Conservation (phyloP, 1,140 invertebrate species). For the Doryteuthis pealeii region DNA sequence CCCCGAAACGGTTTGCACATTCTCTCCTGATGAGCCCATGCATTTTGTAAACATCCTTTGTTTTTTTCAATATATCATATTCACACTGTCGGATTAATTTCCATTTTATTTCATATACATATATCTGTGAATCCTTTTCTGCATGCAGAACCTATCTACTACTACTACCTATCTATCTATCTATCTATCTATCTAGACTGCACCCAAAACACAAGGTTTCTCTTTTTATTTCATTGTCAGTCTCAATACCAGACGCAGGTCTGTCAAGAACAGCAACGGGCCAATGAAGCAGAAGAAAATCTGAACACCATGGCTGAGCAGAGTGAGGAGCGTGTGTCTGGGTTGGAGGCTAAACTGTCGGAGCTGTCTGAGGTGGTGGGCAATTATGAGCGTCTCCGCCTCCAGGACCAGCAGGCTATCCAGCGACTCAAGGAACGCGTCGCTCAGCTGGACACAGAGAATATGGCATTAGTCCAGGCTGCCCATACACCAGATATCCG, state of each 20-base stretch:
- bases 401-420: slow-evolving; percentile 76
- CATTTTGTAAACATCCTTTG: too few relatives aligned
- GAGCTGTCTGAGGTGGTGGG: slow-evolving; percentile 80
- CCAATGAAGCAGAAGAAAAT: slow-evolving; percentile 51
- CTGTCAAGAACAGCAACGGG: slow-evolving; percentile 52
- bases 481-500: slow-evolving; percentile 27
- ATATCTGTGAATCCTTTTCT: too few relatives aligned
- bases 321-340: slow-evolving; percentile 76
- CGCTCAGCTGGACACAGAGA: slow-evolving; percentile 59
- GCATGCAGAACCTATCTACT: too few relatives aligned
- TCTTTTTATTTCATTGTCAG: slow-evolving; percentile 23
- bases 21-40: too few relatives aligned
- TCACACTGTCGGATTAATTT: too few relatives aligned
- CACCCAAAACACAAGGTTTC: too few relatives aligned
- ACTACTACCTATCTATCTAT: too few relatives aligned
- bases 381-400: slow-evolving; percentile 73
- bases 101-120: too few relatives aligned
- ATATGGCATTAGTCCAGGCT: slow-evolving; percentile 49
- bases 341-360: slow-evolving; percentile 75
- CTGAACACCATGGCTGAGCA: slow-evolving; percentile 50
- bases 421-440: slow-evolving; percentile 68
- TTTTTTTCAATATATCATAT: too few relatives aligned
- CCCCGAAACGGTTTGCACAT: too few relatives aligned
- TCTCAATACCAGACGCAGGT: slow-evolving; percentile 63
- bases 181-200: too few relatives aligned